A percentile compares a stretch with the other conserved stretches of the same genome.
phyloP scores from a whole-genome alignment of 2,113 vertebrate species.

The Xiphophorus maculatus region DNA sequence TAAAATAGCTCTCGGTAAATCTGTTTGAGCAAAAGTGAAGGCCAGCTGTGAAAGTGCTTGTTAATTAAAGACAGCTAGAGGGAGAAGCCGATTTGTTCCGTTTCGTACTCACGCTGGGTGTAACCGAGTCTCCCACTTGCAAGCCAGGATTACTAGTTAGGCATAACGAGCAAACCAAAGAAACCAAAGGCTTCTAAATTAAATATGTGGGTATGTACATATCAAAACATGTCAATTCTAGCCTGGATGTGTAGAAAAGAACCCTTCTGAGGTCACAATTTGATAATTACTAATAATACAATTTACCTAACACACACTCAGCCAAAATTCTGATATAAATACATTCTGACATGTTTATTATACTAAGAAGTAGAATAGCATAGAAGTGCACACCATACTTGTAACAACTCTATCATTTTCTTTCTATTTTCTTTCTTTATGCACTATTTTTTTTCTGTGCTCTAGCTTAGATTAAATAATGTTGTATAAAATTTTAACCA shows the following conservation, averaged over 20 bases:
- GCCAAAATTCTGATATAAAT: background rate
- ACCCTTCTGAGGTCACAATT: background rate
- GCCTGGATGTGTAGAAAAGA: background rate
- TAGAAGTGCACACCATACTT: too few relatives aligned
- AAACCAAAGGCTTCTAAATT: background rate
- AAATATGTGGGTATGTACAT: background rate
- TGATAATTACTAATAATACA: too few relatives aligned
- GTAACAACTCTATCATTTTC: too few relatives aligned
- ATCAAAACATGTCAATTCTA: background rate
- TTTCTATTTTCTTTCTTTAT: too few relatives aligned
- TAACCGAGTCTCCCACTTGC: background rate
- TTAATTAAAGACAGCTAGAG: background rate
- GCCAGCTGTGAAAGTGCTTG: background rate
- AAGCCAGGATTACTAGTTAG: background rate
- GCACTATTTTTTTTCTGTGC: too few relatives aligned
- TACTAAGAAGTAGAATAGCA: too few relatives aligned
- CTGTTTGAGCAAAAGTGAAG: background rate
- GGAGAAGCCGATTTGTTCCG: background rate
- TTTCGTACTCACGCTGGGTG: background rate
- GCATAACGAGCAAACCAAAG: background rate
- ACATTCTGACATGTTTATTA: background rate
- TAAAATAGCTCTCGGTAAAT: background rate
- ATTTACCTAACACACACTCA: too few relatives aligned
- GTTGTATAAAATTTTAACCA: too few relatives aligned
- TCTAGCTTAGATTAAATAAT: too few relatives aligned